Conservation (phyloP, 2,797 vertebrate species). For the Chloroceryle amazona region DNA sequence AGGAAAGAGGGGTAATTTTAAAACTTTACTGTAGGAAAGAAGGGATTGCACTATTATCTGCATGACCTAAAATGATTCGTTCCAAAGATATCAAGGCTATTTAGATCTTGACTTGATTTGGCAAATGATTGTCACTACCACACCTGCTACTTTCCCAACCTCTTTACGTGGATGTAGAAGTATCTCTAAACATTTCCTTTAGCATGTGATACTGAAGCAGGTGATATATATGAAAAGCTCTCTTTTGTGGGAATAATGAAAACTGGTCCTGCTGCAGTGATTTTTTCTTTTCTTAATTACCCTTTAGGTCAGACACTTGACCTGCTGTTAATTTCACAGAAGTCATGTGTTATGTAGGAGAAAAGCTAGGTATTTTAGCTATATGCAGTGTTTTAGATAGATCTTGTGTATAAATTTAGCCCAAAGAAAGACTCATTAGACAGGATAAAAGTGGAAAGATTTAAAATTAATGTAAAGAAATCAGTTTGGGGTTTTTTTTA, state of each 20-base stretch:
- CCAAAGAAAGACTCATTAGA: neutral
- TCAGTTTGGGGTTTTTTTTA: neutral
- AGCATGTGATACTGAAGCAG: neutral
- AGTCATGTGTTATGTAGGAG: neutral
- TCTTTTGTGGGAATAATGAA: neutral
- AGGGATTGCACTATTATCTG: neutral
- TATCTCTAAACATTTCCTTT: slow-evolving; percentile 39
- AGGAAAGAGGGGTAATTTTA: neutral
- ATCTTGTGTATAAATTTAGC: neutral
- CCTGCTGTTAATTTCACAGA: neutral
- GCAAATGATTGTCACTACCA: slow-evolving; percentile 44
- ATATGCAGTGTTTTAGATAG: neutral
- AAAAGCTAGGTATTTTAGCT: neutral
- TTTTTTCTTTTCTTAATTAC: neutral
- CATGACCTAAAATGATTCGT: slow-evolving; percentile 24
- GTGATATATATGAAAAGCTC: neutral
- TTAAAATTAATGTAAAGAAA: neutral
- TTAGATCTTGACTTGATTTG: slow-evolving; percentile 46
- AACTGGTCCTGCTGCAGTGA: neutral
- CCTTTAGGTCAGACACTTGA: neutral
- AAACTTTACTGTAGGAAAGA: neutral
- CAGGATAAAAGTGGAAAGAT: neutral
- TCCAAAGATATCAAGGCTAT: slow-evolving; percentile 54
- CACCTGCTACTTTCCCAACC: slow-evolving; percentile 28
- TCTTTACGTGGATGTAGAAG: slow-evolving; percentile 44